Evolutionary conservation across 1,140 invertebrate species (phyloP).

Genomic region (Tetramorium alpestre): DNA sequence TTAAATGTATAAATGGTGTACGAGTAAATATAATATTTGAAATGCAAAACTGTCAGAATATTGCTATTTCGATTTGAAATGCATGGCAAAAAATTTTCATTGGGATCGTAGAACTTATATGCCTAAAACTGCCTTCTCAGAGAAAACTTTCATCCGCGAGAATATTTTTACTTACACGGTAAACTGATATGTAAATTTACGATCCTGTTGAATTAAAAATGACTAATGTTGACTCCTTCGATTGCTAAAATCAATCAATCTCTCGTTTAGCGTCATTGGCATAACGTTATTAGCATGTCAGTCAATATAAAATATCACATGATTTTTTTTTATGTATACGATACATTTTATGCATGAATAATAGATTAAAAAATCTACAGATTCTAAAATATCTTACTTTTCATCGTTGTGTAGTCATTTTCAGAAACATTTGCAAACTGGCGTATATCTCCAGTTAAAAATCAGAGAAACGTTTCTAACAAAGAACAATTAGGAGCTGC

Average conservation of each 20-base stretch:
- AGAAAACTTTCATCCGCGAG: no score
- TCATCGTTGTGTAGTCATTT: neutral
- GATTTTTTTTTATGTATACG: neutral
- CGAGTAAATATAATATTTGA: neutral
- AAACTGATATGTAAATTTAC: neutral
- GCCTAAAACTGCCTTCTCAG: no score
- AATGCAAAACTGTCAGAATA: neutral
- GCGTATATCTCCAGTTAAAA: neutral
- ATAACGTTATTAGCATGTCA: neutral
- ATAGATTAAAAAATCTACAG: neutral
- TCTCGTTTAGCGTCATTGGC: neutral
- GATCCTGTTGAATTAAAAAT: neutral
- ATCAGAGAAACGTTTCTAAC: neutral
- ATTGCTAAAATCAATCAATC: neutral
- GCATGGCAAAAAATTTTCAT: neutral
- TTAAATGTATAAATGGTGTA: neutral
- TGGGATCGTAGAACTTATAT: no score
- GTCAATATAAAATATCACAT: neutral
- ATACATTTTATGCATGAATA: neutral
- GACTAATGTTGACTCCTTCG: neutral
- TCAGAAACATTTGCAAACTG: neutral
- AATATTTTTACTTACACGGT: no score
- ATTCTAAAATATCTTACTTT: neutral
- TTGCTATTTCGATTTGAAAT: neutral
- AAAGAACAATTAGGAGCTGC: slow-evolving; percentile 9